Percentiles rank a stretch among this genome's conserved stretches.
phyloP scores from a whole-genome alignment of 2,888 invertebrate genomes.

The Dioctria linearis region DNA sequence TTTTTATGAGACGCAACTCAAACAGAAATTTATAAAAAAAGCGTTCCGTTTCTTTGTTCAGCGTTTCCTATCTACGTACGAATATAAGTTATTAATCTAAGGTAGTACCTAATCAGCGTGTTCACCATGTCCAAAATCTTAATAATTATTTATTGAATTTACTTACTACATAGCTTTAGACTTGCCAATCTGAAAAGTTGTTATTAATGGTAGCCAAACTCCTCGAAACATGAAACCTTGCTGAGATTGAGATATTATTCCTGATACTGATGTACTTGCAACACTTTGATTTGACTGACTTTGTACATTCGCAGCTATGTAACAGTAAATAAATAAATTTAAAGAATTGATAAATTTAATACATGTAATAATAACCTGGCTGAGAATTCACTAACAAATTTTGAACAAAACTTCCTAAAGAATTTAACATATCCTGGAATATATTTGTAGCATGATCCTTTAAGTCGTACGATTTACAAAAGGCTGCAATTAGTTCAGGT shows the following conservation, averaged over 20 bases:
- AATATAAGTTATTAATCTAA: too few species aligned
- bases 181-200: slow-evolving; percentile 87
- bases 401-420: slow-evolving; percentile 94
- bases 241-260: slow-evolving; percentile 88
- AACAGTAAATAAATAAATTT: not conserved
- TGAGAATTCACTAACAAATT: slow-evolving; percentile 87
- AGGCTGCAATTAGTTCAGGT: slow-evolving; percentile 86
- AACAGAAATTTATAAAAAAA: too few species aligned
- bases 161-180: slow-evolving; percentile 93
- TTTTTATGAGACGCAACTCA: too few species aligned
- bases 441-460: slow-evolving; percentile 94
- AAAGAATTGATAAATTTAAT: not conserved
- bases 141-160: not conserved
- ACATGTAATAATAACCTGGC: slow-evolving; percentile 69
- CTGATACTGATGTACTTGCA: slow-evolving; percentile 70
- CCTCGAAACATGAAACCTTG: slow-evolving; percentile 95
- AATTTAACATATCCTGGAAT: slow-evolving; percentile 95
- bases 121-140: too few species aligned
- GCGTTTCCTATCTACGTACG: too few species aligned
- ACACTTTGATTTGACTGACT: slow-evolving; percentile 51
- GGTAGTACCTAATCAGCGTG: too few species aligned
- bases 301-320: slow-evolving; percentile 38
- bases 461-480: slow-evolving; percentile 96
- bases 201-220: slow-evolving; percentile 91
- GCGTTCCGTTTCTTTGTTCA: too few species aligned